phyloP scores from a whole-genome alignment of 2,888 invertebrate genomes.

The Ferrisia virgata region DNA sequence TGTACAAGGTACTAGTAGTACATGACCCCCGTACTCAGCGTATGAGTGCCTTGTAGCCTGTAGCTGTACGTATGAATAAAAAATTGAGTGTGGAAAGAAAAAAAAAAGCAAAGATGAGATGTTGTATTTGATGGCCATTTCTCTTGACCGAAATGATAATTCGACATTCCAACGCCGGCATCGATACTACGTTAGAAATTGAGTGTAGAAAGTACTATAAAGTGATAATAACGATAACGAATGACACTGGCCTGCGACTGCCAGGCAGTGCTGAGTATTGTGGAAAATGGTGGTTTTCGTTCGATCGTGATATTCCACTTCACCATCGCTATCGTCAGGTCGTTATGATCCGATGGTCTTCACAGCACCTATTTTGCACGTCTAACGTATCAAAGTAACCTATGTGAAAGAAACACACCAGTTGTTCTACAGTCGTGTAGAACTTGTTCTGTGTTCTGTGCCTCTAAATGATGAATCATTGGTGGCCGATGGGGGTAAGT shows the following conservation, averaged over 20 bases:
- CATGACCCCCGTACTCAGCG: not conserved
- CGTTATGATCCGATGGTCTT: not conserved
- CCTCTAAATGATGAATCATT: not conserved
- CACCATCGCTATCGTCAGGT: not conserved
- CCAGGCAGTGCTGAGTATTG: not conserved
- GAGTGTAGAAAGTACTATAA: not conserved
- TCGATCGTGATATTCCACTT: not conserved
- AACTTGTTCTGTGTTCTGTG: not conserved
- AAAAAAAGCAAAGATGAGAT: not conserved
- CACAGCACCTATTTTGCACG: not conserved
- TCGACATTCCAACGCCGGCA: not conserved
- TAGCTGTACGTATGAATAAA: no score
- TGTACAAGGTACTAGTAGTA: not conserved
- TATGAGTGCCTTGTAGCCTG: no score
- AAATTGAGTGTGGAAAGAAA: not conserved
- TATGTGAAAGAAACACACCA: not conserved
- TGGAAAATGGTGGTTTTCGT: not conserved
- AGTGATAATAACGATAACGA: no score
- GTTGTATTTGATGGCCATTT: not conserved
- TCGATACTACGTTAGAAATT: not conserved
- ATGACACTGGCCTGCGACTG: not conserved
- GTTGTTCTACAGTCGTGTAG: not conserved
- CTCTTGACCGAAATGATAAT: not conserved
- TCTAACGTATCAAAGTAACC: not conserved
- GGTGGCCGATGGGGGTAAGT: no score